These are phyloP conservation scores for Sula dactylatra DNA, from an alignment of 2,113 vertebrate species.

Conservation along the genomic window DNA sequence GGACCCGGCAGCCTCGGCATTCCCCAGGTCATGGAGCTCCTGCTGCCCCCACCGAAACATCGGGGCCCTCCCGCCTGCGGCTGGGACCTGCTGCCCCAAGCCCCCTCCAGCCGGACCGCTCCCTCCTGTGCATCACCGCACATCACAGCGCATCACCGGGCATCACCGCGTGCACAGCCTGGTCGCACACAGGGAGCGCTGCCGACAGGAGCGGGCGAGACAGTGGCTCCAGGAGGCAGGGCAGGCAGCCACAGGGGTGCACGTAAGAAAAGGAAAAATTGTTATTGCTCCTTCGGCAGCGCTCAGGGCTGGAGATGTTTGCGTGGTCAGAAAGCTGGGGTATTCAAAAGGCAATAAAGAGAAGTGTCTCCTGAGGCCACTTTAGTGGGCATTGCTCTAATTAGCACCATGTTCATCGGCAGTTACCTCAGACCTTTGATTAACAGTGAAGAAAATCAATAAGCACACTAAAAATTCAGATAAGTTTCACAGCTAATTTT, in stretches of 20 bases:
- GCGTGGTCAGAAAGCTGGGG: neutral
- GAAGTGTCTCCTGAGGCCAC: neutral
- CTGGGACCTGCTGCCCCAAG: accelerated
- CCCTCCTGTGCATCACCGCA: neutral
- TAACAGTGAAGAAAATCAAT: conserved; percentile 73
- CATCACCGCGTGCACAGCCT: accelerated
- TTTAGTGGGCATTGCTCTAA: conserved; percentile 50
- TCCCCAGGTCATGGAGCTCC: accelerated
- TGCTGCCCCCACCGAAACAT: accelerated
- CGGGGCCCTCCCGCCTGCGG: neutral
- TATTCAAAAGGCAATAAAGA: neutral
- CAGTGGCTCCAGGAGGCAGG: neutral
- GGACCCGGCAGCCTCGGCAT: accelerated
- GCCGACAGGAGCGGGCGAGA: accelerated
- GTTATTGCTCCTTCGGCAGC: neutral
- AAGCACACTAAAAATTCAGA: conserved; percentile 69
- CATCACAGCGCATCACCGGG: neutral
- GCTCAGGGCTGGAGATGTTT: neutral
- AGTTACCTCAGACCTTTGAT: conserved; percentile 67
- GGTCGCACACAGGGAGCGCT: accelerated
- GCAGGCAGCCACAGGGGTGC: neutral
- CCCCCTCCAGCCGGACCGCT: neutral
- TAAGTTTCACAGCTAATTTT: conserved; percentile 69
- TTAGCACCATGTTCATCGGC: conserved; percentile 39
- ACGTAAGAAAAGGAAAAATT: neutral